These are phyloP conservation scores for Drosophila murphyi DNA, from an alignment of 1,140 invertebrate species.

Conservation along the genomic window DNA sequence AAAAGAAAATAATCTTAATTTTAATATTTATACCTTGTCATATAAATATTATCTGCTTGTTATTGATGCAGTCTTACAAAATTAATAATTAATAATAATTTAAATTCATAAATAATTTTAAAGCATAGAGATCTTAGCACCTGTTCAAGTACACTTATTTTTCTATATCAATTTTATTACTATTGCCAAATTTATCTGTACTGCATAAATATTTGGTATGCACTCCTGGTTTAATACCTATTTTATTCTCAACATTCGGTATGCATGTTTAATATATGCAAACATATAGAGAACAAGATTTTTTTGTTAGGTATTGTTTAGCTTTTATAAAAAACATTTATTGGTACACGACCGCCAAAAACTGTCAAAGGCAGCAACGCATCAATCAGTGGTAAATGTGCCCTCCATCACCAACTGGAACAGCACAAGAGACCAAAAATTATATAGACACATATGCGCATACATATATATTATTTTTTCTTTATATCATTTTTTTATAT, in stretches of 20 bases:
- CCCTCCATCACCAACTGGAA: not conserved
- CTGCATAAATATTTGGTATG: constrained; percentile 29
- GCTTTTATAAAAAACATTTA: constrained; percentile 68
- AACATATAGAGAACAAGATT: not conserved
- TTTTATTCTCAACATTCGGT: constrained; percentile 19
- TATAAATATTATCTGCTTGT: too few relatives aligned
- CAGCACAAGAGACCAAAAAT: constrained; percentile 41
- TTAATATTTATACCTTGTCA: too few relatives aligned
- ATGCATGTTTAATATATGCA: constrained; percentile 30
- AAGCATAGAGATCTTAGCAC: too few relatives aligned
- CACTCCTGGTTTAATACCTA: constrained; percentile 42
- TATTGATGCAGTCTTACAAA: too few relatives aligned
- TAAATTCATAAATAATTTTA: too few relatives aligned
- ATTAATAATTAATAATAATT: too few relatives aligned
- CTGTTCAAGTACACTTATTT: not conserved
- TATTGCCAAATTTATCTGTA: constrained; percentile 34
- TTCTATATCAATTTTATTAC: constrained; percentile 13
- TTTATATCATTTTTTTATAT: constrained; percentile 56
- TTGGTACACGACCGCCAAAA: constrained; percentile 46
- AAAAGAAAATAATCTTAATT: too few relatives aligned
- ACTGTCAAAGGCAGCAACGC: constrained; percentile 69
- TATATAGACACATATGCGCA: constrained; percentile 27
- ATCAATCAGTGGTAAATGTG: constrained; percentile 63
- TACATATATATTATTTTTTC: constrained; percentile 21
- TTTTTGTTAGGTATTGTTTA: constrained; percentile 50